Evolutionary conservation across 2,797 vertebrate genomes (phyloP), one percentile per base, ranked within the genome.

Genomic region (Poecilia velifera): DNA sequence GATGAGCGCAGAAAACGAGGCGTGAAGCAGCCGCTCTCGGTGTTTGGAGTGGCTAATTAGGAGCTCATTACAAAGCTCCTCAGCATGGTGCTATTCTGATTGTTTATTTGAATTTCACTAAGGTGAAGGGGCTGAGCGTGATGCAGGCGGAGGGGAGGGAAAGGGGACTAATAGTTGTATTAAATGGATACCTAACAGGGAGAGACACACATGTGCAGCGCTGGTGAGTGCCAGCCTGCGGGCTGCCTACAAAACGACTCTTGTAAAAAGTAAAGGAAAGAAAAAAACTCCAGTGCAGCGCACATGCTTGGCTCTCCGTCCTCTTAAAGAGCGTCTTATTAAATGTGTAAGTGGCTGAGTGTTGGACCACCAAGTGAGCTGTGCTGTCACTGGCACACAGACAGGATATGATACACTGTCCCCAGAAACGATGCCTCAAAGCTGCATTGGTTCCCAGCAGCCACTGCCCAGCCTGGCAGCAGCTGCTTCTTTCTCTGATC

Each of bases 21-120:
- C 91, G 92, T 95, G 94, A 95, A 93, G 94, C 94, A 91, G 92
- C 87, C 90, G 86, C 92, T 90, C 90, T 91, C 84, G 80, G 84
- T 93, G 92, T 94, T 94, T 93, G 93, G 91, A 94, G 93, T 86
- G 89, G 92, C 90, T 96, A 94, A 95, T 96, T 96, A 94, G 93
- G 92, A 92, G 88, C 90, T 90, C 91, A 93, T 95, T 95, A 95
- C 87, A 90, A 93, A 90, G 89, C 81, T 76, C 90, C 94, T 88
- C 94, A 93, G 94, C 93, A 87, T 94, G 94, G 89, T 86, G 87
- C 93, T 84, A 75, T 88, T 80, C 90, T 92, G 89, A 93, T 93
- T 94, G 93, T 95, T 95, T 94, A 95, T 95, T 95, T 93, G 92
- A 92, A 89, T 92, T 92, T 94, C 92, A 90, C 90, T 86, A 88